Evolutionary conservation across 2,888 invertebrate genomes (phyloP), one percentile per base, ranked within the genome.

Genomic region (Tenthredo scrophulariae): DNA sequence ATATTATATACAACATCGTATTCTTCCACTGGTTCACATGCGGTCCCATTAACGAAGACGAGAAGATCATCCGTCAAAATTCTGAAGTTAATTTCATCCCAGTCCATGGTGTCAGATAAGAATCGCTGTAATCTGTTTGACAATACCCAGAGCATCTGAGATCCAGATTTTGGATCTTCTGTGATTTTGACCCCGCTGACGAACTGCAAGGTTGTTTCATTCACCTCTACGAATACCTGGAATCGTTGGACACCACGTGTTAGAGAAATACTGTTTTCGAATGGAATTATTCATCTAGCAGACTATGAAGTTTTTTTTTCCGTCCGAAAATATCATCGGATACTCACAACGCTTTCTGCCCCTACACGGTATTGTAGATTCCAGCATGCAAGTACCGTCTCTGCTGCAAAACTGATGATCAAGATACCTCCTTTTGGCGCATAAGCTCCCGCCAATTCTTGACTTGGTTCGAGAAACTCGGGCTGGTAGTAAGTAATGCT

Each of bases 71-170:
- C 95, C 1, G 95, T 96, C 87, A 96, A 94, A 85, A 97, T 95
- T 88, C 97, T 95, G 89, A 95, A 97, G 91, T 97, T 97, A 0
- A 95, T 90, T 87, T 95, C 95, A 33, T 92, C 91, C 0, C 94
- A 91, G 85, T 94, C 94, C 7, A 96, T 88, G 0, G 94, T 94
- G 9, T 40, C 62, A 0, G 95, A 94, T 90, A 96, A 95, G 94
- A 95, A 97, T 93, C 96, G 96, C 92, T 97, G 97, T 91, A 96
- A 96, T 85, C 96, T 95, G 74, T 95, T 95, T 0, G 96, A 96
- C 9, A 96, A 86, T 18, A 96, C 93, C 96, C 96, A 96, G 1
- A 97, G 92, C 88, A 96, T 96, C 89, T 96, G 95, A 84, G 94
- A 93, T 2, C 94, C 94, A 87, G 94, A 33, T 6, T 84, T 86